Evolutionary conservation across 2,888 invertebrate genomes (phyloP).

Genomic region (Ectemnius continuus): DNA sequence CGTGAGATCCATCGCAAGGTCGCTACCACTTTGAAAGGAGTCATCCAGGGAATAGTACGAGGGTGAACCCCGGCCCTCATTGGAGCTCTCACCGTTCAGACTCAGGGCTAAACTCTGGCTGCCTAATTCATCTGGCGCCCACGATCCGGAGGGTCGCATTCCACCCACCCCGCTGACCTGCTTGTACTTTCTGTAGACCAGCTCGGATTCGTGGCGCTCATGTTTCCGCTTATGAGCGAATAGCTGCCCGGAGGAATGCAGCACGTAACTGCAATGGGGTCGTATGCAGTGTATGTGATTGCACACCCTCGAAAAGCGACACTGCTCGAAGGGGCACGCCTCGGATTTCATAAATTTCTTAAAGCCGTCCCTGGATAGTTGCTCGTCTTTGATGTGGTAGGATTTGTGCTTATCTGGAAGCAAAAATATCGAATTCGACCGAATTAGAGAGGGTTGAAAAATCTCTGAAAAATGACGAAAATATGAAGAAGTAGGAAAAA

Average conservation of each 20-base stretch:
- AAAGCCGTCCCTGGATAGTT: constrained; percentile 96
- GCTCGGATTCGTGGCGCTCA: constrained; percentile 94
- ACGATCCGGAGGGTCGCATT: constrained; percentile 76
- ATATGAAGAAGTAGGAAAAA: not conserved
- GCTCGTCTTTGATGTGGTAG: constrained; percentile 98
- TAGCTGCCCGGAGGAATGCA: constrained; percentile 97
- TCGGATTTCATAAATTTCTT: constrained; percentile 99
- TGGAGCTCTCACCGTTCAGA: constrained; percentile 79
- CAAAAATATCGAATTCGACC: too few species aligned
- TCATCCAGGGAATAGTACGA: constrained; percentile 78
- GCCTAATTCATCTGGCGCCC: constrained; percentile 71
- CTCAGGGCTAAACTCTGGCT: constrained; percentile 73
- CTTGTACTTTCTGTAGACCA: constrained; percentile 89
- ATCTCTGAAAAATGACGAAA: not conserved
- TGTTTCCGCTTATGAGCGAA: constrained; percentile 98
- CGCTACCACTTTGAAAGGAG: constrained; percentile 75
- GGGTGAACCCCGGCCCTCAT: constrained; percentile 80
- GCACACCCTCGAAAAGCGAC: constrained; percentile 95
- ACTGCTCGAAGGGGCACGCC: constrained; percentile 92
- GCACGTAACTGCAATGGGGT: constrained; percentile 95
- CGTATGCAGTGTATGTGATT: constrained; percentile 99
- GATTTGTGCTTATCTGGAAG: constrained; percentile 97
- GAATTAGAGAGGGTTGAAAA: not conserved
- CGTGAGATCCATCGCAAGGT: constrained; percentile 75
- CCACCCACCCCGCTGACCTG: constrained; percentile 79